Base-by-base conservation (phyloP, 2,113 vertebrate genomes). In the Porphyrio hochstetteri region DNA sequence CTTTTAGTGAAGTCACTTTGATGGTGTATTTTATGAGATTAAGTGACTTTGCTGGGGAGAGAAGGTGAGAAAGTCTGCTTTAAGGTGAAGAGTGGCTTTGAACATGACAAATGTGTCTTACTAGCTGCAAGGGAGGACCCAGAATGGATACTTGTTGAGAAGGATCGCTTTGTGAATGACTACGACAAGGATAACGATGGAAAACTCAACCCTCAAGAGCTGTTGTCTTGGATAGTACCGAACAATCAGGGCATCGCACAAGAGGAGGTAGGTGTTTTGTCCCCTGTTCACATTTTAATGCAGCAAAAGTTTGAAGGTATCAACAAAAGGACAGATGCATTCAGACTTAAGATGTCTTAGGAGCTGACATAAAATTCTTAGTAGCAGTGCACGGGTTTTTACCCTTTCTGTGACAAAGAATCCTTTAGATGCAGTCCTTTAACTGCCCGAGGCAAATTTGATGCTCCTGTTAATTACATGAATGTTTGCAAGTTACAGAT, bases 91-190 rank as follows among this genome's bases (percentile, higher is more conserved):
- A 74, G 60, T 38, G 28, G 19, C 60, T 81, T 86, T 88, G 76
- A 86, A 55, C 19, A 36, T 82, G 33, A 21, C 35, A 53, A 11
- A 77, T 86, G 35, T 97, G 75, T 92, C 82, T 93, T 31, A 80
- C 88, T 71, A 99, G 98, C 97, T 86, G 98, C 98, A 91, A 97
- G 94, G 65, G 97, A 98, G 69, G 98, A 99, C 83, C 98, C 99
- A 4, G 98, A 99, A 82, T 99, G 99, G 99, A 98, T 99, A 85
- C 98, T 99, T 29, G 99, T 99, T 40, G 99, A 99, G 96, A 99
- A 98, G 21, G 98, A 99, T 82, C 98, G 99, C 42, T 99, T 99
- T 95, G 95, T 98, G 93, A 99, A 99, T 68, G 98, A 99, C 70
- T 99, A 99, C 21, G 99, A 99, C 97, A 99, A 98, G 93, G 98